These are phyloP conservation scores for Phrixothrix hirtus DNA, from an alignment of 2,888 invertebrate species.

Conservation along the genomic window DNA sequence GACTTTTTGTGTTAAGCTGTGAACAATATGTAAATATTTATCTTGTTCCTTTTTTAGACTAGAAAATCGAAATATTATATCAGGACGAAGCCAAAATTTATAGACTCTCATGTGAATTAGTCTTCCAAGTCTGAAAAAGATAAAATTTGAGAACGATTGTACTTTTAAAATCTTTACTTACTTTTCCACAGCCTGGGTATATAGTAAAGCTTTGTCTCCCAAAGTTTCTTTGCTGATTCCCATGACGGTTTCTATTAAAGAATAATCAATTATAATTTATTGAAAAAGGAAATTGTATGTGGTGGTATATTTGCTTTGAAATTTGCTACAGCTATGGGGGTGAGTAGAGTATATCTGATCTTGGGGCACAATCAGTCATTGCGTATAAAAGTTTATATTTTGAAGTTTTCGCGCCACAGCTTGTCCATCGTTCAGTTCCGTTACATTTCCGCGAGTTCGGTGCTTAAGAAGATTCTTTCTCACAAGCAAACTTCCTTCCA, in stretches of 20 bases:
- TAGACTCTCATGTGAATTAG: slow-evolving; percentile 31
- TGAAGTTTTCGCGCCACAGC: too few relatives aligned
- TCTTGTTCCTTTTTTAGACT: slow-evolving; percentile 36
- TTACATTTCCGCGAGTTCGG: too few relatives aligned
- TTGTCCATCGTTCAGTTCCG: too few relatives aligned
- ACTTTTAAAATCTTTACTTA: slow-evolving; percentile 27
- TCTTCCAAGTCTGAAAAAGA: slow-evolving; percentile 31
- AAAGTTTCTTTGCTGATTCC: slow-evolving; percentile 41
- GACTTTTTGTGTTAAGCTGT: slow-evolving; percentile 36
- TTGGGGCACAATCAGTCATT: too few relatives aligned
- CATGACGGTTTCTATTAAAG: slow-evolving; percentile 36
- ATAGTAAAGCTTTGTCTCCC: slow-evolving; percentile 35
- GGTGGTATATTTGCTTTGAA: too few relatives aligned
- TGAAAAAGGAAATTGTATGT: too few relatives aligned
- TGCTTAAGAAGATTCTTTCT: too few relatives aligned
- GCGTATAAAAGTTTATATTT: too few relatives aligned
- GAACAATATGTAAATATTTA: slow-evolving; percentile 32
- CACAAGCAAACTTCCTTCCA: too few relatives aligned
- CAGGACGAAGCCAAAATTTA: slow-evolving; percentile 38
- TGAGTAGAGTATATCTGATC: too few relatives aligned
- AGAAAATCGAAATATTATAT: slow-evolving; percentile 36
- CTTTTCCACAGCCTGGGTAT: slow-evolving; percentile 37
- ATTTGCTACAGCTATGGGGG: too few relatives aligned
- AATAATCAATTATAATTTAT: background rate
- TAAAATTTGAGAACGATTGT: background rate